Evolutionary conservation across 2,113 vertebrate species (phyloP).

Genomic region (Tachuris rubrigastra): DNA sequence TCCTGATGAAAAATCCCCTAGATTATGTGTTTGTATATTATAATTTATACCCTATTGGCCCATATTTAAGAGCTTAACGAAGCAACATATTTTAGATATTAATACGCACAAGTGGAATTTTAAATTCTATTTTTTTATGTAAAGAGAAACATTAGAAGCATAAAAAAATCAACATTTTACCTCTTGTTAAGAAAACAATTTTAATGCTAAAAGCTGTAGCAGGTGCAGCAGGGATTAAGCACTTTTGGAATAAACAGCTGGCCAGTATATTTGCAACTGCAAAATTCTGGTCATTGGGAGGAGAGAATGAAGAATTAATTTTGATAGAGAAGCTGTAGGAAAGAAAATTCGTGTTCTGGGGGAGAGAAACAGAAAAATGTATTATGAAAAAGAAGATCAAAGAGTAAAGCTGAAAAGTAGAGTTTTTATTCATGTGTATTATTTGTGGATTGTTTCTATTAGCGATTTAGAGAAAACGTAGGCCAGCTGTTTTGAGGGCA

Average conservation of each 20-base stretch:
- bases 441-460: not conserved
- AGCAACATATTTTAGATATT: not conserved
- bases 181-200: not conserved
- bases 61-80: not conserved
- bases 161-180: not conserved
- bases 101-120: not conserved
- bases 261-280: not conserved
- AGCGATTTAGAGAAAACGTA: not conserved
- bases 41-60: conserved; percentile 19
- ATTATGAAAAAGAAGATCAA: not conserved
- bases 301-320: not conserved
- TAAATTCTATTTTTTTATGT: not conserved
- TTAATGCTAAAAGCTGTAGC: conserved; percentile 3
- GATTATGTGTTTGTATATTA: conserved; percentile 35
- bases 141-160: not conserved
- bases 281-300: not conserved
- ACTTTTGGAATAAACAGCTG: conserved; percentile 28
- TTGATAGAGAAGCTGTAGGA: not conserved
- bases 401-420: not conserved
- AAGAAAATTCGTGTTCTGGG: not conserved
- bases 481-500: not conserved
- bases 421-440: not conserved
- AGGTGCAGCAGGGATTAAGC: conserved; percentile 34
- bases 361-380: not conserved
- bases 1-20: not conserved